Conservation (phyloP, 1,140 invertebrate genomes). For the Sminthurinus signatus region DNA sequence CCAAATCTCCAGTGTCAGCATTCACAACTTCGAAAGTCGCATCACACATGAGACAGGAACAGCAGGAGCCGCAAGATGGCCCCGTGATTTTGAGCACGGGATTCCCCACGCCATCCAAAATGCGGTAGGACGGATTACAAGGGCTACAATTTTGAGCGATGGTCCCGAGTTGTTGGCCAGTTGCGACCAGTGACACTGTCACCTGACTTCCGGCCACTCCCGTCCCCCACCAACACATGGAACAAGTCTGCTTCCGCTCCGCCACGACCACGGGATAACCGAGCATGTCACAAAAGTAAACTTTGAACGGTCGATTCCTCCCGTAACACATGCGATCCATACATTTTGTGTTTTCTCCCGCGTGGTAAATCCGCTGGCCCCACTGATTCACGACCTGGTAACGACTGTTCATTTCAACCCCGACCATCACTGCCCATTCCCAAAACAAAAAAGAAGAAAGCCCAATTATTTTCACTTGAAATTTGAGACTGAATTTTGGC, state of each 20-base stretch:
- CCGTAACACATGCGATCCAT: slow-evolving; percentile 64
- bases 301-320: slow-evolving; percentile 68
- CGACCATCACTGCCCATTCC: slow-evolving; percentile 34
- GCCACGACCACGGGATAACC: slow-evolving; percentile 70
- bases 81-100: neutral
- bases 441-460: too few species aligned
- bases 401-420: slow-evolving; percentile 38
- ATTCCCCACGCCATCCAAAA: neutral
- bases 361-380: slow-evolving; percentile 75
- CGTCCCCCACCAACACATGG: neutral
- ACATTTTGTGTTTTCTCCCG: slow-evolving; percentile 72
- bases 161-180: slow-evolving; percentile 6
- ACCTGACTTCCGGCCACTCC: slow-evolving; percentile 48
- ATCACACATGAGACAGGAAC: neutral
- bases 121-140: neutral
- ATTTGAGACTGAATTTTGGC: too few species aligned
- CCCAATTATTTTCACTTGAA: too few species aligned
- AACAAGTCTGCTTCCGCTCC: slow-evolving; percentile 58
- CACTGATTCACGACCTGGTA: slow-evolving; percentile 49
- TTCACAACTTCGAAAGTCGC: neutral
- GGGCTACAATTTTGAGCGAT: slow-evolving; percentile 43
- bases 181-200: slow-evolving; percentile 76
- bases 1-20: slow-evolving; percentile 9
- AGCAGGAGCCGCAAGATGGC: neutral
- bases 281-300: slow-evolving; percentile 72